Base-by-base conservation (phyloP, 92 coral and sea anemone species). In the Plumapathes pennacea region DNA sequence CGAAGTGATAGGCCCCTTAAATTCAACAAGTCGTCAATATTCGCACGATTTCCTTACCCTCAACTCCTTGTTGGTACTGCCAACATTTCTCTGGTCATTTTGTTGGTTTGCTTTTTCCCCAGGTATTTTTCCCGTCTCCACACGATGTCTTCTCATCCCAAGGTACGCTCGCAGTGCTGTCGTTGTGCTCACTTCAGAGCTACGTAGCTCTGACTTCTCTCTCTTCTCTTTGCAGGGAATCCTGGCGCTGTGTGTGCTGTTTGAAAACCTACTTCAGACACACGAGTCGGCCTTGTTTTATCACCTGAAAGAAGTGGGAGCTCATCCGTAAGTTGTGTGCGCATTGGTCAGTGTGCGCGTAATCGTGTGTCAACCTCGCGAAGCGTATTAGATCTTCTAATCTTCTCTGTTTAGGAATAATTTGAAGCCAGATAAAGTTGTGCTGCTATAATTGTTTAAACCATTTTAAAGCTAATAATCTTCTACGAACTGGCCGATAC, bases 91-190 rank as follows among this genome's bases (percentile, higher is more conserved):
- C n/a, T n/a, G n/a, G n/a, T n/a, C n/a, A n/a, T n/a, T 25, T 48
- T 19, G 3, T 17, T 8, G 12, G 19, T 7, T 47, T 27, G 20
- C 17, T 14, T 25, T 60, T 38, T 18, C 38, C 52, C 30, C 44
- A 90, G 97, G 52, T 82, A 90, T 53, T 86, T 90, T 69, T 90
- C 54, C 64, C 81, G 90, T 44, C 69, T 90, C 39, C 97, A 90
- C 50, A 69, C 71, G 15, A 90, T 90, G 67, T 86, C 95, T 2
- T 90, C 95, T 6, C 90, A 90, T 46, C 97, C 97, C 18, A 87
- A 90, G 88, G 97, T 90, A 56, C 10, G 38, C 17, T 18, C 29
- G 10, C 23, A 13, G 11, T 25, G 59, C 14, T 22, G n/a, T 24
- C 25, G 0, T 32, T 19, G 8, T 34, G 40, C n/a, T 34, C 8